Evolutionary conservation across 2,888 invertebrate species (phyloP), one percentile per base, ranked within the genome.

Genomic region (Bursaphelenchus okinawaensis): DNA sequence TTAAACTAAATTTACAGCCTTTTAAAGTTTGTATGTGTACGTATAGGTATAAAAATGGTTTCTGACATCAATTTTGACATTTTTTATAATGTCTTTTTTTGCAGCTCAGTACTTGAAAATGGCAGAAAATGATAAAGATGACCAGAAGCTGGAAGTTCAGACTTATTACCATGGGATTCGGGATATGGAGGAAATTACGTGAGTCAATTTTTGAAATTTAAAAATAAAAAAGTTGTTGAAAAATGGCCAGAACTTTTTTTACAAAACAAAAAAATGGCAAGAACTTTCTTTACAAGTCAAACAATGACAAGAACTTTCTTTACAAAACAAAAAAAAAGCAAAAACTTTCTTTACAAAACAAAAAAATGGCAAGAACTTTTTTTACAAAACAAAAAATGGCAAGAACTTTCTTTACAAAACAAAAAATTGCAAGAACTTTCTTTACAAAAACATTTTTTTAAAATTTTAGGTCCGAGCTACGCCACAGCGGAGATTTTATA

Each of bases 121-220:
- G n/a, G n/a, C n/a, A n/a, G n/a, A n/a, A n/a, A n/a, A n/a, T n/a
- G n/a, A n/a, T n/a, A n/a, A n/a, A n/a, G n/a, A n/a, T n/a, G n/a
- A n/a, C n/a, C n/a, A n/a, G n/a, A n/a, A n/a, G 6, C 31, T 74
- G 20, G 74, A 74, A 52, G 62, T 62, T 27, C 68, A 75, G 40
- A 55, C 58, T 7, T 74, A 64, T 63, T 74, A 71, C 67, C 74
- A 74, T 50, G 74, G 74, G 8, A 66, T 68, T 24, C 64, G 74
- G 2, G 65, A 69, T 4, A 52, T 68, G 7, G 73, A 68, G 40
- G 74, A 74, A 28, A 62, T 73, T n/a, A 23, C 27, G 71, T 73
- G 54, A 63, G 73, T 66, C 29, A 12, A 29, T 29, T 29, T 29
- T 29, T 29, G 7, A 12, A 29, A 29, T 29, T 29, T 29, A 7